phyloP scores from a whole-genome alignment of 2,113 vertebrate genomes.

The Cinclus cinclus region DNA sequence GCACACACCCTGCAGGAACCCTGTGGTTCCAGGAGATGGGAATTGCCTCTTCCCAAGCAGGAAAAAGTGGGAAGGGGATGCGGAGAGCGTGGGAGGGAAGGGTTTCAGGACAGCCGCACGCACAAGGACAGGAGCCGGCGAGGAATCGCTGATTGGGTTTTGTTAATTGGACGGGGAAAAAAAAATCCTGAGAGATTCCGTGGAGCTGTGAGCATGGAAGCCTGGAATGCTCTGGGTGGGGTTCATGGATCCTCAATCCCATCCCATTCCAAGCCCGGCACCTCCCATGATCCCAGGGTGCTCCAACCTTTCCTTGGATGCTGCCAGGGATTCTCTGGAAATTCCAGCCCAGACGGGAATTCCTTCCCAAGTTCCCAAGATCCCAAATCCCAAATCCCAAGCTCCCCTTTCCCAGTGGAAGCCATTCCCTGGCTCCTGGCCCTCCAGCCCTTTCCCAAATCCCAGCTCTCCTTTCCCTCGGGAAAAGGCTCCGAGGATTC shows the following conservation, averaged over 20 bases:
- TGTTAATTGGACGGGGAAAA: neutral
- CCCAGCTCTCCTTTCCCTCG: too few species aligned
- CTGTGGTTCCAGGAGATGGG: neutral
- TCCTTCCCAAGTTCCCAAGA: too few species aligned
- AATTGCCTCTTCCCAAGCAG: neutral
- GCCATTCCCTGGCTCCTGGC: too few species aligned
- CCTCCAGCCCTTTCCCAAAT: too few species aligned
- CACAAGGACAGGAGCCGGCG: neutral
- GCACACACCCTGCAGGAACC: neutral
- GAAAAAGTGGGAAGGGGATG: neutral
- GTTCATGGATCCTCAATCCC: too few species aligned
- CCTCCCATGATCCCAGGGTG: too few species aligned
- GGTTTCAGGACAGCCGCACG: neutral
- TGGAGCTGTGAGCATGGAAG: accelerated
- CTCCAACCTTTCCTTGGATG: too few species aligned
- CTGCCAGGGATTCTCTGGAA: too few species aligned
- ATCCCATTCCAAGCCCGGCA: too few species aligned
- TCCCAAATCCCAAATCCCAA: neutral
- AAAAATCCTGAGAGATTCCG: neutral
- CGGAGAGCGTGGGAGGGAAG: neutral
- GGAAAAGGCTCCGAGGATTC: too few species aligned
- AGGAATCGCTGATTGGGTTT: neutral
- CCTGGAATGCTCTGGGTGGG: neutral
- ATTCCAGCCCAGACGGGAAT: neutral
- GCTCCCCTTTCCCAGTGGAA: neutral